Base-by-base conservation (phyloP, 2,888 invertebrate genomes). In the Petrolisthes manimaculis region DNA sequence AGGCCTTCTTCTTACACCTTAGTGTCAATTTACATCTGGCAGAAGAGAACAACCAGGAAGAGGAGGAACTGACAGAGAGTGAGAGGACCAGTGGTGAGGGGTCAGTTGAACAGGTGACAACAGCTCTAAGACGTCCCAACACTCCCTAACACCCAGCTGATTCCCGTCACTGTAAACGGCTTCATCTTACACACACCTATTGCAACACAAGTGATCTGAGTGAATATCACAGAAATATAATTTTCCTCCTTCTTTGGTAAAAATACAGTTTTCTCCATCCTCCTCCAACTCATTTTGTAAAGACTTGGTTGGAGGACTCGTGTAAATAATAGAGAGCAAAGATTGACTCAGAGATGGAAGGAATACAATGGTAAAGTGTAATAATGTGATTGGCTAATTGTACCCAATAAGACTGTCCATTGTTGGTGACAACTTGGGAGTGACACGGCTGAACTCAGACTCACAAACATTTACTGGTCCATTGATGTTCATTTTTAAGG, bases 1-100 rank as follows among this genome's bases (percentile, higher is more conserved):
- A 91, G 67, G 91, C 91, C 37, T 85, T 91, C 67, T 91, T 89
- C 81, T 86, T 90, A 4, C 90, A 90, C 81, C 67, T 90, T 18
- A 14, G 21, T n/a, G 71, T 71, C 14, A 71, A n/a, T 21, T n/a
- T 71, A n/a, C 71, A 71, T 21, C 14, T 3, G 21, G 5, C n/a
- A 71, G 71, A 8, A 8, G 71, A 71, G 71, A 21, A n/a, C n/a
- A 21, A 71, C 6, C n/a, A n/a, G 21, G 71, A n/a, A 21, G 71
- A 14, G 14, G 71, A 71, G 71, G 71, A n/a, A 21, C n/a, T 8
- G 21, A 8, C 21, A n/a, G 71, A 14, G 71, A 21, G 21, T 3
- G 71, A 21, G 21, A 21, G 71, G 21, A 8, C 71, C 14, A 21
- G 8, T 14, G 5, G 71, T n/a, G 71, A 54, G 51, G 37, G 81